Conservation (phyloP, 2,113 vertebrate genomes). For the Sebastes schlegelii region DNA sequence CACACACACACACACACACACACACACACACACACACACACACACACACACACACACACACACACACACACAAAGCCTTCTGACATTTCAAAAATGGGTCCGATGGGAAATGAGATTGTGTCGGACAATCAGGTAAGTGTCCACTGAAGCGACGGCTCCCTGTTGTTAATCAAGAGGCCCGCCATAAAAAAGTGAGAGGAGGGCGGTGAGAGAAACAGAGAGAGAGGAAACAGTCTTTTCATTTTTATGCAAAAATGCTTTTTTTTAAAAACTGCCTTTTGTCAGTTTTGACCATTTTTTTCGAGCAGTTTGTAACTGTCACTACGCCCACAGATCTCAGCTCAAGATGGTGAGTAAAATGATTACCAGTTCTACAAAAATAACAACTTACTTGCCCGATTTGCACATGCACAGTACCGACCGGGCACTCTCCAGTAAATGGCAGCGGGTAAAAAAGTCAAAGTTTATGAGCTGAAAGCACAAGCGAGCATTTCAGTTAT, state of each 20-base stretch:
- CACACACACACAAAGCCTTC: constrained; percentile 8
- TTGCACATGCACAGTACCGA: too few relatives aligned
- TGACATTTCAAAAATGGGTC: constrained; percentile 70
- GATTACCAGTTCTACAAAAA: neutral
- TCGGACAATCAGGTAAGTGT: constrained; percentile 66
- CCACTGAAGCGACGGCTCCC: constrained; percentile 46
- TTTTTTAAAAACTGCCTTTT: neutral
- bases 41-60: too few relatives aligned
- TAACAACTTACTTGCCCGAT: too few relatives aligned
- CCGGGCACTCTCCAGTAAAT: too few relatives aligned
- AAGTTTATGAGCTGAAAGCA: too few relatives aligned
- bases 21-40: neutral
- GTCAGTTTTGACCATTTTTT: neutral
- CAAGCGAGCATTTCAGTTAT: too few relatives aligned
- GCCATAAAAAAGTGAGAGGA: constrained; percentile 18
- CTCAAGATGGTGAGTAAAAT: neutral
- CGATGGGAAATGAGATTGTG: constrained; percentile 71
- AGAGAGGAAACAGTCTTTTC: constrained; percentile 11
- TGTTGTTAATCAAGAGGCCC: constrained; percentile 61
- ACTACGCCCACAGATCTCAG: neutral
- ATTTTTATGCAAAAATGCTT: constrained; percentile 36
- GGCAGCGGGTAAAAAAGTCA: too few relatives aligned
- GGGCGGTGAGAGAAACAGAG: neutral
- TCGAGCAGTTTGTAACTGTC: neutral
- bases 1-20: neutral